Evolutionary conservation across 2,113 vertebrate species (phyloP).

Genomic region (Hymenochirus boettgeri): DNA sequence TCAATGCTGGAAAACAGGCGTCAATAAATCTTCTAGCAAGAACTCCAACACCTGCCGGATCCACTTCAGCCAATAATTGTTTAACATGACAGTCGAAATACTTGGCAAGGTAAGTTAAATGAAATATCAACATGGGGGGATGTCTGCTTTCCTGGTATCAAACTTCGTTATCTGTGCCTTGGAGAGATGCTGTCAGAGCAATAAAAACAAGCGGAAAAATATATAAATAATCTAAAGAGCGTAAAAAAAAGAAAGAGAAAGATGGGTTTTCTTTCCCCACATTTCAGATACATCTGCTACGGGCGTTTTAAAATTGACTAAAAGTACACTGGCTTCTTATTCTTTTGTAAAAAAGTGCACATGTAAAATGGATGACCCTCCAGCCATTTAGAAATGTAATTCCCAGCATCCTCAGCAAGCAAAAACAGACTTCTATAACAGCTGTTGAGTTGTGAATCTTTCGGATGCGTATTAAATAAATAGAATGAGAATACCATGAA

Average conservation of each 20-base stretch:
- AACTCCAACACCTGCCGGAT: constrained; percentile 42
- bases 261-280: neutral
- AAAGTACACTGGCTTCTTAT: too few species aligned
- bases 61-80: constrained; percentile 43
- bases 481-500: too few species aligned
- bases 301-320: neutral
- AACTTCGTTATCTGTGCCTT: constrained; percentile 42
- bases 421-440: constrained; percentile 44
- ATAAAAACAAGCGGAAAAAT: constrained; percentile 31
- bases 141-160: constrained; percentile 38
- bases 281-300: neutral
- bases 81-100: constrained; percentile 45
- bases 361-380: too few species aligned
- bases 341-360: too few species aligned
- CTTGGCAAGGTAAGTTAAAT: constrained; percentile 43
- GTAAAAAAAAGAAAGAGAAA: neutral
- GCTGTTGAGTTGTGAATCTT: too few species aligned
- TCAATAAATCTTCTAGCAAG: constrained; percentile 47
- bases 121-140: constrained; percentile 44
- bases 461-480: too few species aligned
- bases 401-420: too few species aligned
- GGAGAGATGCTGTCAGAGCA: constrained; percentile 40
- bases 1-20: constrained; percentile 40
- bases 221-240: constrained; percentile 14
- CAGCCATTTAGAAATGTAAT: too few species aligned